Evolutionary conservation across 2,888 invertebrate genomes (phyloP).

Genomic region (Bhutanitis thaidina): DNA sequence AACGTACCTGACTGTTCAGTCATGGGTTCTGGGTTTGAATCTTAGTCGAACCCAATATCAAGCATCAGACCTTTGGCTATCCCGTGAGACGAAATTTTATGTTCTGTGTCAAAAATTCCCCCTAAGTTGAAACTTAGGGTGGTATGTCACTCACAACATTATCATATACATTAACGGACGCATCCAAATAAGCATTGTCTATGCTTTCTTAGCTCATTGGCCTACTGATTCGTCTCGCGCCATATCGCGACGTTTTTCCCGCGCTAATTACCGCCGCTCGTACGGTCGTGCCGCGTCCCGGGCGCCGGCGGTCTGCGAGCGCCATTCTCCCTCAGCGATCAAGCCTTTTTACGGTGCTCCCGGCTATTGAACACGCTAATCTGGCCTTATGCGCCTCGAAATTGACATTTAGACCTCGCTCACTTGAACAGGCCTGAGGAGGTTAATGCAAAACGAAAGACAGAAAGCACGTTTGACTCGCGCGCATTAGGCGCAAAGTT

Average conservation of each 20-base stretch:
- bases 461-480: too few relatives aligned
- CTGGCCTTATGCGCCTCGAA: constrained; percentile 6
- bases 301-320: constrained; percentile 33
- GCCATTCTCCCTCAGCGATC: constrained; percentile 12
- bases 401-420: neutral
- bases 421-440: neutral
- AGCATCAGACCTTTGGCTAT: too few relatives aligned
- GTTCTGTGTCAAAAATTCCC: too few relatives aligned
- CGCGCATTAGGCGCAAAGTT: too few relatives aligned
- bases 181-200: neutral
- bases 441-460: too few relatives aligned
- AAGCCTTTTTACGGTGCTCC: constrained; percentile 12
- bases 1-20: too few relatives aligned
- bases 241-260: constrained; percentile 61
- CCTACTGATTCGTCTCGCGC: constrained; percentile 52
- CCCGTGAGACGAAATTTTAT: too few relatives aligned
- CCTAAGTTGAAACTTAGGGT: too few relatives aligned
- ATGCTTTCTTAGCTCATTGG: constrained; percentile 20
- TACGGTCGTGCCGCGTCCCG: constrained; percentile 26
- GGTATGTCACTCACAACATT: too few relatives aligned
- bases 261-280: constrained; percentile 52
- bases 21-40: too few relatives aligned
- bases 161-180: too few relatives aligned
- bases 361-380: constrained; percentile 19
- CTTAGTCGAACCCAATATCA: too few relatives aligned